Conservation (phyloP, 2,888 invertebrate genomes). For the Therioaphis trifolii region DNA sequence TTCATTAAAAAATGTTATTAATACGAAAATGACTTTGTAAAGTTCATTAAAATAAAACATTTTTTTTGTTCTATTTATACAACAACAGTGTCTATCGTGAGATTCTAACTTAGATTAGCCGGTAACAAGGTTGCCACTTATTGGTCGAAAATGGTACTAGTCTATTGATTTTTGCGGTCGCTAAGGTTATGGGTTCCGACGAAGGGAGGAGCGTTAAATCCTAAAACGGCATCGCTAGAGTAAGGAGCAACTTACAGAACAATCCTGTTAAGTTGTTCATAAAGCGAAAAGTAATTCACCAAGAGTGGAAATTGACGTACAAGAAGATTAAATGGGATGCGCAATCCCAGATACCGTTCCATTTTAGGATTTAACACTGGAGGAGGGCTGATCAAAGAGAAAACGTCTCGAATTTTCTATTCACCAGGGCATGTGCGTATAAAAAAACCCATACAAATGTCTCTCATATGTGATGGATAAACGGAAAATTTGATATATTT, state of each 20-base stretch:
- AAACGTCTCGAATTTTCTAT: conserved; percentile 54
- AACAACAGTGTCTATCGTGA: not conserved
- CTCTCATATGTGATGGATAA: conserved; percentile 9
- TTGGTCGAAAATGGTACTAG: conserved; percentile 48
- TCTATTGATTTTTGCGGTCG: conserved; percentile 62
- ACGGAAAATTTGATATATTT: conserved; percentile 34
- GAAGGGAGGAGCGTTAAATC: conserved; percentile 48
- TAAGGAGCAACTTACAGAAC: conserved; percentile 59
- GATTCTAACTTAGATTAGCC: conserved; percentile 36
- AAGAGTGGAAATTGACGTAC: conserved; percentile 60
- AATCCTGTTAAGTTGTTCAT: conserved; percentile 62
- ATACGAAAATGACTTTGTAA: not conserved
- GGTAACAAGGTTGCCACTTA: conserved; percentile 54
- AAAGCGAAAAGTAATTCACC: conserved; percentile 62
- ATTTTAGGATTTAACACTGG: conserved; percentile 59
- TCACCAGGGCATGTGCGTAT: conserved; percentile 6
- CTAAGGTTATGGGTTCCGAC: conserved; percentile 53
- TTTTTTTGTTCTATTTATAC: not conserved
- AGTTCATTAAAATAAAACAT: not conserved
- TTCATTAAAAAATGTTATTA: too few relatives aligned
- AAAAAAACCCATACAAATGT: conserved; percentile 45
- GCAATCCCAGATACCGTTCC: conserved; percentile 56
- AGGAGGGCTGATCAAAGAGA: conserved; percentile 55
- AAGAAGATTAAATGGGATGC: conserved; percentile 62
- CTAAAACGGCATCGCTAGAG: conserved; percentile 48